Evolutionary conservation across 2,797 vertebrate species (phyloP), one percentile per base, ranked within the genome.

Genomic region (Paguma larvata): DNA sequence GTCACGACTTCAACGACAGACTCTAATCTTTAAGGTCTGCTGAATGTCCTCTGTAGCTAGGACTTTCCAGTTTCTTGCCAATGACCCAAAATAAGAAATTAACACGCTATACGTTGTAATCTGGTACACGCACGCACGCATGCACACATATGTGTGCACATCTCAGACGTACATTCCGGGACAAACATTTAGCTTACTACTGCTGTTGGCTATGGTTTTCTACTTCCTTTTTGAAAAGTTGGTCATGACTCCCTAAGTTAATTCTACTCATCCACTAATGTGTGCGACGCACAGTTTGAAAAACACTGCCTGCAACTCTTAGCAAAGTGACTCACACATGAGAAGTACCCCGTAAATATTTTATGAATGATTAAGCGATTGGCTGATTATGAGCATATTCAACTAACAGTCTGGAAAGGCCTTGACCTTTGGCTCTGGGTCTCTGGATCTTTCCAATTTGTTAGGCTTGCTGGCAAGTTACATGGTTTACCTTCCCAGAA

Each of bases 1-100:
- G 16, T 10, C 5, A 0, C 0, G 5, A 23, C 62, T 21, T 25
- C 10, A 16, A 16, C 7, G 12, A 18, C 0, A 6, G 38, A 0
- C 46, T 48, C 59, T 9, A 9, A 21, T 16, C 5, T 5, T 27
- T 15, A 23, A 7, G 3, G 21, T 53, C 34, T 23, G 46, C 67
- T 21, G 32, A 91, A 23, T 4, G 23, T 15, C 32, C 59, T 56
- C 59, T 27, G 21, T 12, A 32, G 23, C 53, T 41, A 51, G 51
- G n/a, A 46, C 25, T 3, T 44, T 2, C 38, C 56, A 6, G 2
- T 21, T 23, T 46, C 30, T 67, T 89, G 21, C 32, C 30, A 48
- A 32, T 3, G 41, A 70, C 25, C 48, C 88, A 11, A 87, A 84
- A 32, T 10, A 77, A 38, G 67, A 85, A 83, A 53, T 8, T 41